Conservation (phyloP, 2,797 vertebrate genomes). For the Falco biarmicus region DNA sequence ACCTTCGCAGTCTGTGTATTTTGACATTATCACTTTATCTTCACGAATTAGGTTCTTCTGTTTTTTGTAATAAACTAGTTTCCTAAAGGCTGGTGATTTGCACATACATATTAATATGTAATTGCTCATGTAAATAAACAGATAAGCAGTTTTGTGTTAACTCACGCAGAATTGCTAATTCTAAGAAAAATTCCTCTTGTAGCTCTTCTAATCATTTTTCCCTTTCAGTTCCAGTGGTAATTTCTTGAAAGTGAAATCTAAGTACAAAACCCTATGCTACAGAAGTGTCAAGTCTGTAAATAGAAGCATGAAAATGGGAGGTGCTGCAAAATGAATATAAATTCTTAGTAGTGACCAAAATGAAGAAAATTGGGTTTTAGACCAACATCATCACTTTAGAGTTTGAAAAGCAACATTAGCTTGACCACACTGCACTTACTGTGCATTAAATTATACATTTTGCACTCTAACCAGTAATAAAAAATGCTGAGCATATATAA, state of each 20-base stretch:
- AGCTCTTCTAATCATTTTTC: neutral
- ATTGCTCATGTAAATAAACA: neutral
- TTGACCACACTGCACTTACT: constrained; percentile 52
- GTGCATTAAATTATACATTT: constrained; percentile 7
- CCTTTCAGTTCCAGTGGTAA: neutral
- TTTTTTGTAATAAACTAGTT: neutral
- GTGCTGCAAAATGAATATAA: neutral
- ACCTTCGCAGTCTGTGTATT: neutral
- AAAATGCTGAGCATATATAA: constrained; percentile 48
- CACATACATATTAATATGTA: too few relatives aligned
- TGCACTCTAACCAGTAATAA: constrained; percentile 41
- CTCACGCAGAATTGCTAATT: neutral
- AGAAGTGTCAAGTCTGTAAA: neutral
- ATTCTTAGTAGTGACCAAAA: neutral
- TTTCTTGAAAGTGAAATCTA: neutral
- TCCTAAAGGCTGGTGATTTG: neutral
- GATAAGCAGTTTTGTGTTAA: neutral
- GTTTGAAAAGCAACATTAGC: neutral
- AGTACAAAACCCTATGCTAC: neutral
- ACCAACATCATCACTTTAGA: neutral
- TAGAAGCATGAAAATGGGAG: neutral
- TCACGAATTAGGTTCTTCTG: neutral
- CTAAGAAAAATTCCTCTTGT: neutral
- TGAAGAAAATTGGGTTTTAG: neutral
- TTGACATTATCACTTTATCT: neutral